Evolutionary conservation across 2,797 vertebrate species (phyloP).

Genomic region (Muscicapa striata): DNA sequence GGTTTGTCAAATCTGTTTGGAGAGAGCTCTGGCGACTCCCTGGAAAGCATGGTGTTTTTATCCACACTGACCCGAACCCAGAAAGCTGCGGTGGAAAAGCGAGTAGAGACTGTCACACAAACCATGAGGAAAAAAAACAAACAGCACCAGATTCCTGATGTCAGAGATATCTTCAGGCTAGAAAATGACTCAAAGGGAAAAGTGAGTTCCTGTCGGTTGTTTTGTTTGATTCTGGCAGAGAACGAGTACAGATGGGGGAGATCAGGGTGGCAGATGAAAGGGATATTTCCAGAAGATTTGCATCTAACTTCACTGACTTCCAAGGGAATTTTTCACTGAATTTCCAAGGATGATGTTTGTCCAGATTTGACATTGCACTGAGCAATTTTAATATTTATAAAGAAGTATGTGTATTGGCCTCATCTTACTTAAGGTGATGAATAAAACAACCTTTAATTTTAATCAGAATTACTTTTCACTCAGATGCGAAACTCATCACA

Average conservation of each 20-base stretch:
- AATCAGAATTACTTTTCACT: background rate
- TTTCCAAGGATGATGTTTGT: background rate
- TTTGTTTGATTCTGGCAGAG: background rate
- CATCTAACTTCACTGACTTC: background rate
- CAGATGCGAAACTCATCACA: background rate
- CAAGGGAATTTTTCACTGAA: background rate
- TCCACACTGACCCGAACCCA: slow-evolving; percentile 92
- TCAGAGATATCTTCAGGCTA: slow-evolving; percentile 93
- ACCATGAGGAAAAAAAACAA: slow-evolving; percentile 91
- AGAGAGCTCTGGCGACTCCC: slow-evolving; percentile 83
- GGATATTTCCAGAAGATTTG: background rate
- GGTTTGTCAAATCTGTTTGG: slow-evolving; percentile 88
- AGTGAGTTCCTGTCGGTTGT: slow-evolving; percentile 68
- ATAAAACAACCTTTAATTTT: background rate
- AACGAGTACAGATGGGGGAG: rapidly evolving
- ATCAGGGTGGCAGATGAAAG: background rate
- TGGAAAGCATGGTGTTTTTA: slow-evolving; percentile 87
- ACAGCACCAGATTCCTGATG: slow-evolving; percentile 89
- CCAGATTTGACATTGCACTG: background rate
- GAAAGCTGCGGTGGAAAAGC: slow-evolving; percentile 89
- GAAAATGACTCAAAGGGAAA: slow-evolving; percentile 77
- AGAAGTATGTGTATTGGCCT: background rate
- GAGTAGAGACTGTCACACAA: slow-evolving; percentile 87
- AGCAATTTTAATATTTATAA: background rate
- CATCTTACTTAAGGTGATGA: background rate